Evolutionary conservation across 2,797 vertebrate species (phyloP).

Genomic region (Sebastolobus alascanus): DNA sequence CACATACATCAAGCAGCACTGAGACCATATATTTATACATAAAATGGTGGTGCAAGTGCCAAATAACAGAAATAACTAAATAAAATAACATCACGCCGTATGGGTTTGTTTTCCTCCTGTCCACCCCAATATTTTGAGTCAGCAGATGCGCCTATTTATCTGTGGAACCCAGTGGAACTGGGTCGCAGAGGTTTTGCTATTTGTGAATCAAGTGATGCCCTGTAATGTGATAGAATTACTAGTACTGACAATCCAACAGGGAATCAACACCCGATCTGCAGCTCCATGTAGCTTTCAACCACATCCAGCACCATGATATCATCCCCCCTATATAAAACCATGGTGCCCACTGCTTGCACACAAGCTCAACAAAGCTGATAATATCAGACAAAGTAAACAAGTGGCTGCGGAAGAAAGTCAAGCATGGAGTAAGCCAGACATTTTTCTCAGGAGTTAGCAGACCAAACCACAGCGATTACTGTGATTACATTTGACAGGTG

Average conservation of each 20-base stretch:
- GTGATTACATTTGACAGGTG: background rate
- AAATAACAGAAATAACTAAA: too few relatives aligned
- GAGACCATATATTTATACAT: too few relatives aligned
- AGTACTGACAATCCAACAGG: background rate
- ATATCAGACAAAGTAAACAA: slow-evolving; percentile 41
- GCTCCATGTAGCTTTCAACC: slow-evolving; percentile 7
- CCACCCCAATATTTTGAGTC: too few relatives aligned
- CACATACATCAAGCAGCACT: too few relatives aligned
- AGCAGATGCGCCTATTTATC: too few relatives aligned
- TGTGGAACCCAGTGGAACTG: background rate
- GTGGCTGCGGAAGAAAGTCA: slow-evolving; percentile 35
- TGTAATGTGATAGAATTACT: background rate
- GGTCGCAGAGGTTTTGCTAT: background rate
- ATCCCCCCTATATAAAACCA: background rate
- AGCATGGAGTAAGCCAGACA: slow-evolving; percentile 13
- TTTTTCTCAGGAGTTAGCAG: slow-evolving; percentile 25
- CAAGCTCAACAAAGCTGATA: slow-evolving; percentile 50
- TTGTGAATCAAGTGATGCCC: background rate
- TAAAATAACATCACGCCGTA: too few relatives aligned
- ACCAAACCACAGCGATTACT: slow-evolving; percentile 32
- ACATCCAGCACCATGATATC: slow-evolving; percentile 38
- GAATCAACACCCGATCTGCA: slow-evolving; percentile 32
- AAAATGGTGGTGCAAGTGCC: too few relatives aligned
- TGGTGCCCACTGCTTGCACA: slow-evolving; percentile 28
- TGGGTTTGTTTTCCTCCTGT: too few relatives aligned